These are phyloP conservation scores for Bradypodion pumilum DNA, from an alignment of 2,797 vertebrate genomes.

Conservation along the genomic window DNA sequence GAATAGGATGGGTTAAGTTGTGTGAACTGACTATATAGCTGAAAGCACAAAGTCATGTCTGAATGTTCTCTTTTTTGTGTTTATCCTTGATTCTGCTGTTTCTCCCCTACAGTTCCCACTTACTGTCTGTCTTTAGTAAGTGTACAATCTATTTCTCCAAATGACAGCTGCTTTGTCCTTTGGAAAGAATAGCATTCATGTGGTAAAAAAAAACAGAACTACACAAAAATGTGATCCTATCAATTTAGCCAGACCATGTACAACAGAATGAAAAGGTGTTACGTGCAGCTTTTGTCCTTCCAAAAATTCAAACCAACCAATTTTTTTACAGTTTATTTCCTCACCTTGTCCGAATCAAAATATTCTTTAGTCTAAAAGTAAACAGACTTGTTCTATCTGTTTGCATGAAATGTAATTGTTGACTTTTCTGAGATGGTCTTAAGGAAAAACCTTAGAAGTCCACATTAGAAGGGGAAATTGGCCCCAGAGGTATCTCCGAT, in stretches of 20 bases:
- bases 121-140: neutral
- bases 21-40: slow-evolving; percentile 21
- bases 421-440: neutral
- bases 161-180: neutral
- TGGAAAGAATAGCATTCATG: slow-evolving; percentile 3
- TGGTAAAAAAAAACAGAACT: slow-evolving; percentile 15
- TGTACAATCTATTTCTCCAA: neutral
- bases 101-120: neutral
- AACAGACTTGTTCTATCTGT: neutral
- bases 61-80: slow-evolving; percentile 16
- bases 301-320: neutral
- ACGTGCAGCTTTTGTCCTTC: neutral
- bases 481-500: too few species aligned
- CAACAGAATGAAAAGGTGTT: neutral
- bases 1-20: slow-evolving; percentile 19
- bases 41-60: slow-evolving; percentile 8
- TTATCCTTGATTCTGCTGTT: slow-evolving; percentile 14
- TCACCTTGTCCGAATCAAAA: neutral
- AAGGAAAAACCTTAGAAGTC: neutral
- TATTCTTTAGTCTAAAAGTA: neutral
- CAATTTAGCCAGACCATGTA: neutral
- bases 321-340: neutral
- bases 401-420: neutral
- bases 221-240: neutral
- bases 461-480: too few species aligned